Evolutionary conservation across 2,797 vertebrate species (phyloP).

Genomic region (Pyrocephalus nanus): DNA sequence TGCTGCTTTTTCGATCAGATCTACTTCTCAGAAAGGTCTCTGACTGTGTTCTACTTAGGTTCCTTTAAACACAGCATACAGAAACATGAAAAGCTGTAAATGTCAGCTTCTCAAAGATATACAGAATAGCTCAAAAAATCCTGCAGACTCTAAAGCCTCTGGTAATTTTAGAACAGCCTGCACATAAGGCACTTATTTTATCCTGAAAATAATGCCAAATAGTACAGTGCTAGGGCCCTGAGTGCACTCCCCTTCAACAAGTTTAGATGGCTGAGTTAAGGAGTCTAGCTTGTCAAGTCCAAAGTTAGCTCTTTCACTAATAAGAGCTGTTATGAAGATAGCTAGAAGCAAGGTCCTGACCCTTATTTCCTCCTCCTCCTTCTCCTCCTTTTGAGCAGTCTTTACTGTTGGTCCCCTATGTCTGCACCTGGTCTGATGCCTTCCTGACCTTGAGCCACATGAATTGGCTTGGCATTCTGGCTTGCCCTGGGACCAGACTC

Average conservation of each 20-base stretch:
- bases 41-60: neutral
- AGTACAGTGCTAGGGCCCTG: neutral
- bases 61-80: neutral
- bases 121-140: neutral
- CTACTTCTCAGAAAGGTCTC: neutral
- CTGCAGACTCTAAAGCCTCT: neutral
- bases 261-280: neutral
- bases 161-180: neutral
- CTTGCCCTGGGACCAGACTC: neutral
- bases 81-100: neutral
- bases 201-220: neutral
- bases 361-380: neutral
- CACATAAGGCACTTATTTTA: neutral
- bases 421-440: neutral
- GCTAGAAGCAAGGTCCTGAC: neutral
- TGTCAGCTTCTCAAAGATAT: neutral
- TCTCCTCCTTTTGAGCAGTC: neutral
- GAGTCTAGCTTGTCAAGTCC: neutral
- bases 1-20: neutral
- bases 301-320: neutral
- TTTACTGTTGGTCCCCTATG: neutral
- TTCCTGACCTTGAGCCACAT: rapidly evolving
- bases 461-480: rapidly evolving
- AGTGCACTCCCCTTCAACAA: neutral
- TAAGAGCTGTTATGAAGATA: neutral